Evolutionary conservation across 2,888 invertebrate genomes (phyloP), one percentile per base, ranked within the genome.

Genomic region (Drosophila aldrichi): DNA sequence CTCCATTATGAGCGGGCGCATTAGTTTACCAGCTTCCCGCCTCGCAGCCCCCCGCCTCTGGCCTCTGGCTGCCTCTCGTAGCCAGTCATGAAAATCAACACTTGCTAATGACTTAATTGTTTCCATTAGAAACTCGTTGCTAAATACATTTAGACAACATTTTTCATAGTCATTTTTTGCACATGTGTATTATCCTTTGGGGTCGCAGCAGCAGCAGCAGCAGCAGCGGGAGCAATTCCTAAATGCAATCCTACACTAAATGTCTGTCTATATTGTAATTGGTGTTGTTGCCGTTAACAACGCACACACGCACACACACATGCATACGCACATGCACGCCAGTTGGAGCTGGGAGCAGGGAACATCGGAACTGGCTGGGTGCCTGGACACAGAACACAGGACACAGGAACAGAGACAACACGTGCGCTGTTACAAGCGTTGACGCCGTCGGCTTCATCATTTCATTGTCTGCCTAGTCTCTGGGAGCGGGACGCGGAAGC

Each of bases 191-290:
- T 60, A 40, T 41, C 20, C 67, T 74, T 57, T 56, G 72, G 69
- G 66, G 40, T 43, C 38, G 22, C 38, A 36, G n/a, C 36, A 38
- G n/a, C n/a, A n/a, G n/a, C n/a, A n/a, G n/a, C n/a, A n/a, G n/a
- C n/a, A n/a, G 56, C 14, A 32, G 46, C 22, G 56, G 36, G 40
- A 32, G 32, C 61, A 68, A 55, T 65, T 60, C 58, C 87, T 81
- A 78, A 88, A 83, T 79, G 85, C 88, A 87, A 89, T 87, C 85
- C 77, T 76, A 78, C 77, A 74, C 80, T 88, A 89, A 91, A 91
- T 90, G 91, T 85, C 90, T 86, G 91, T 91, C 91, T 91, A 89
- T 89, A 91, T 90, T 90, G 90, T 88, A 88, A 90, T 89, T 88
- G 86, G 79, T 79, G 71, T 88, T 83, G 88, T 89, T 86, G 80